Percentiles rank a stretch among this genome's conserved stretches.
These are phyloP conservation scores for Spongilla lacustris DNA, from an alignment of 37 sponge, comb jelly and placozoan genomes.

Conservation along the genomic window DNA sequence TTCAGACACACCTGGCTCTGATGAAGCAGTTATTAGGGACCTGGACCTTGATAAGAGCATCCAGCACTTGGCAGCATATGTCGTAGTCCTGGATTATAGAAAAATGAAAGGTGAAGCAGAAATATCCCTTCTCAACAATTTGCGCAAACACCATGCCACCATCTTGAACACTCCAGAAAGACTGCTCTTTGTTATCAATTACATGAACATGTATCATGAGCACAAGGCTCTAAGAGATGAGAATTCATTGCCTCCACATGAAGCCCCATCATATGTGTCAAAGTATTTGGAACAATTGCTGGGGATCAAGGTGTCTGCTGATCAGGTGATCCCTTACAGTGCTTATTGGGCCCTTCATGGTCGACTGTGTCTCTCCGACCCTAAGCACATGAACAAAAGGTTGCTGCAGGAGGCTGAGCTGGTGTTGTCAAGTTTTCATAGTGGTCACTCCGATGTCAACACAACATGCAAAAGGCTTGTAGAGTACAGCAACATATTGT, in stretches of 20 bases:
- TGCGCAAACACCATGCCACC: not conserved
- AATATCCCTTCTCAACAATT: not conserved
- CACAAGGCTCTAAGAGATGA: not conserved
- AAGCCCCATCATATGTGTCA: not conserved
- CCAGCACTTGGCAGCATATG: not conserved
- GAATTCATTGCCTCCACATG: not conserved
- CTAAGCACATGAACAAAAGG: not conserved
- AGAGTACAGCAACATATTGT: no score
- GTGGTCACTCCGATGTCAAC: no score
- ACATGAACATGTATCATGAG: not conserved
- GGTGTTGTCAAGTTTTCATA: no score
- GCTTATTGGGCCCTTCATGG: not conserved
- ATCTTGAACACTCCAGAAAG: not conserved
- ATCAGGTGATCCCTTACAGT: constrained; percentile 2
- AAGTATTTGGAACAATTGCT: not conserved
- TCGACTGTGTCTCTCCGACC: not conserved
- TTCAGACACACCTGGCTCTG: not conserved
- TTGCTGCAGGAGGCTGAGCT: no score
- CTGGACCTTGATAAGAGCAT: not conserved
- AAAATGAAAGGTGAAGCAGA: not conserved
- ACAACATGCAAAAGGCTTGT: no score
- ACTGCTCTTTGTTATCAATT: not conserved
- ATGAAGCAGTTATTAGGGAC: not conserved
- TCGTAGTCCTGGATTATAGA: not conserved
- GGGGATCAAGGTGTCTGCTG: not conserved